These are phyloP conservation scores for Pelvicachromis taeniatus DNA, from an alignment of 2,113 vertebrate genomes.

Conservation along the genomic window DNA sequence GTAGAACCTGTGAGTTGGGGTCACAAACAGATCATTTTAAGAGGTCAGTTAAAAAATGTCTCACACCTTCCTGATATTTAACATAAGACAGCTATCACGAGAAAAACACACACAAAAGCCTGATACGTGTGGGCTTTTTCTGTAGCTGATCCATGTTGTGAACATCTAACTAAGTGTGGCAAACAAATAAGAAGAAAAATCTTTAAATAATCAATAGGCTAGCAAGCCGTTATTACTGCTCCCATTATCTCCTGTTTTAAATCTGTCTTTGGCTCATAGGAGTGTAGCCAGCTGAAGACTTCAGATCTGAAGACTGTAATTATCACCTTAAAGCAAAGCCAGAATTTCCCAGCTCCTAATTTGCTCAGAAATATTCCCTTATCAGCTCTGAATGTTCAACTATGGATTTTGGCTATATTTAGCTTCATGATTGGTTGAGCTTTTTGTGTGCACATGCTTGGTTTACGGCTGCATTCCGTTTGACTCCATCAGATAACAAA, in stretches of 20 bases:
- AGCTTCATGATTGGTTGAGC: constrained; percentile 9
- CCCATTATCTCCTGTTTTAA: neutral
- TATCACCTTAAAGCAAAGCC: neutral
- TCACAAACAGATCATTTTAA: neutral
- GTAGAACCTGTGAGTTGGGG: neutral
- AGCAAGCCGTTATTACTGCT: neutral
- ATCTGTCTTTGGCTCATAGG: neutral
- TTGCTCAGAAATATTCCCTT: constrained; percentile 2
- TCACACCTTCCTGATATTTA: neutral
- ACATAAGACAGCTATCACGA: neutral
- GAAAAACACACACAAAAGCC: neutral
- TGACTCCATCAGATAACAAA: constrained; percentile 27
- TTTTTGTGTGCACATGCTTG: constrained; percentile 48
- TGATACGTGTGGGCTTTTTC: neutral
- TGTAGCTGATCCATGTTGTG: neutral
- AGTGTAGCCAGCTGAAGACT: neutral
- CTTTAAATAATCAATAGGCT: neutral
- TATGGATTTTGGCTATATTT: constrained; percentile 37
- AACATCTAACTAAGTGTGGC: neutral
- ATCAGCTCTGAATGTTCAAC: neutral
- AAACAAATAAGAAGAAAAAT: neutral
- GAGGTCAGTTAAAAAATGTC: neutral
- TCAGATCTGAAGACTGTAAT: neutral
- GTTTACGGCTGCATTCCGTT: constrained; percentile 40
- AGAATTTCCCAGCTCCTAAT: constrained; percentile 3